Base-by-base conservation (phyloP, 2,888 invertebrate species). In the Drosophila testacea region DNA sequence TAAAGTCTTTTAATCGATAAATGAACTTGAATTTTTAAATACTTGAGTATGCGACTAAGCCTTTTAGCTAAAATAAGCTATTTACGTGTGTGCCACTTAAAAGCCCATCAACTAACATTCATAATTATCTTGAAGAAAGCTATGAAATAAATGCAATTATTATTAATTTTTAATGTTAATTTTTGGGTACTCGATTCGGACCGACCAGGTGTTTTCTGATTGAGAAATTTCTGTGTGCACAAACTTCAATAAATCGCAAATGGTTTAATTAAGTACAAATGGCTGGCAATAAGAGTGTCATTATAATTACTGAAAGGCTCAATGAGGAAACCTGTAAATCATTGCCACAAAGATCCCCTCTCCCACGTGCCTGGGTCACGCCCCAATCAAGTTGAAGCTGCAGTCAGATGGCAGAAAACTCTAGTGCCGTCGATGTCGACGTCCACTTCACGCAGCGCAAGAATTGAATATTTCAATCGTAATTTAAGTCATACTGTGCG, bases 201-300 rank as follows among this genome's bases (percentile, higher is more conserved):
- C 51, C 54, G 36, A 41, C 39, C 46, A 44, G 63, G 46, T 42
- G 38, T 32, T 38, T 62, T 52, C 56, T 41, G 56, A 75, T 67
- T 75, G 59, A 52, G 46, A 61, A 69, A 74, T 44, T 73, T 73
- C 57, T 27, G 2, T 52, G 69, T 50, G 50, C 44, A 30, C 7
- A 52, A 48, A 48, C 68, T 69, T 81, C 63, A 47, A 68, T 69
- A 77, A 86, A 81, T 88, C 81, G 83, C 79, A 86, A 81, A 88
- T 82, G 79, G 79, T 88, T 77, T 81, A 90, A 89, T 89, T 89
- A 86, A 89, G 87, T 78, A 71, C 74, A 80, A 86, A 83, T 81
- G 77, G 77, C 86, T 73, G 80, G 81, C 87, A 80, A 79, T 82
- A 77, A 76, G 85, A 82, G 80, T 77, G 84, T 82, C 87, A 82